Evolutionary conservation across 2,888 invertebrate genomes (phyloP).

Genomic region (Eupithecia exiguata): DNA sequence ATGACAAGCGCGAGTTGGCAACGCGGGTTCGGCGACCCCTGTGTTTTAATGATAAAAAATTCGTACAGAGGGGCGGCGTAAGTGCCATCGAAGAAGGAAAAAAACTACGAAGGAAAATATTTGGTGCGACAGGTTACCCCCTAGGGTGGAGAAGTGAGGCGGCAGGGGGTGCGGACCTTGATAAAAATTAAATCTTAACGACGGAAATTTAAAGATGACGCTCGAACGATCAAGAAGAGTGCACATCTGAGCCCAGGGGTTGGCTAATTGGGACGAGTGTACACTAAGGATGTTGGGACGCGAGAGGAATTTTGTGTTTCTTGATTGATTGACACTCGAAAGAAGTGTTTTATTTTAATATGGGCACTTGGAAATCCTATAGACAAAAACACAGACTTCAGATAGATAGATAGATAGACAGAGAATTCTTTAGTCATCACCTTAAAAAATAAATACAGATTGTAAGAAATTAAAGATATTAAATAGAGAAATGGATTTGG

Average conservation of each 20-base stretch:
- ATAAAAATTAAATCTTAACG: slow-evolving; percentile 85
- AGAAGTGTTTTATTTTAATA: slow-evolving; percentile 47
- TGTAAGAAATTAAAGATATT: too few relatives aligned
- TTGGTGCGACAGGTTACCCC: slow-evolving; percentile 83
- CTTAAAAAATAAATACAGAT: too few relatives aligned
- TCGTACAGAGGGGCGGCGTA: slow-evolving; percentile 82
- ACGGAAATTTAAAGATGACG: slow-evolving; percentile 85
- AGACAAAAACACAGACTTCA: slow-evolving; percentile 1
- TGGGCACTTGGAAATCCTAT: slow-evolving; percentile 7
- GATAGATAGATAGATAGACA: too few relatives aligned
- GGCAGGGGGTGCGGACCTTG: slow-evolving; percentile 62
- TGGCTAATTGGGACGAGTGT: slow-evolving; percentile 80
- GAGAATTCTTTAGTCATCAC: too few relatives aligned
- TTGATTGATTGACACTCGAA: slow-evolving; percentile 63
- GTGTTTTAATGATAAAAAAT: slow-evolving; percentile 84
- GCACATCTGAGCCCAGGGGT: slow-evolving; percentile 81
- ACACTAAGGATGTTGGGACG: slow-evolving; percentile 58
- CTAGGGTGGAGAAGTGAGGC: slow-evolving; percentile 56
- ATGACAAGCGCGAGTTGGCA: slow-evolving; percentile 80
- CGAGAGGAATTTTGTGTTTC: slow-evolving; percentile 53
- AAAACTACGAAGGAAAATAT: slow-evolving; percentile 83
- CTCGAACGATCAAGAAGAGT: slow-evolving; percentile 83
- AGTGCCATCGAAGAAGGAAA: slow-evolving; percentile 83
- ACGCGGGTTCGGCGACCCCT: slow-evolving; percentile 82
- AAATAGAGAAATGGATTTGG: too few relatives aligned